phyloP scores from a whole-genome alignment of 2,113 vertebrate genomes.

The Phrynosoma platyrhinos region DNA sequence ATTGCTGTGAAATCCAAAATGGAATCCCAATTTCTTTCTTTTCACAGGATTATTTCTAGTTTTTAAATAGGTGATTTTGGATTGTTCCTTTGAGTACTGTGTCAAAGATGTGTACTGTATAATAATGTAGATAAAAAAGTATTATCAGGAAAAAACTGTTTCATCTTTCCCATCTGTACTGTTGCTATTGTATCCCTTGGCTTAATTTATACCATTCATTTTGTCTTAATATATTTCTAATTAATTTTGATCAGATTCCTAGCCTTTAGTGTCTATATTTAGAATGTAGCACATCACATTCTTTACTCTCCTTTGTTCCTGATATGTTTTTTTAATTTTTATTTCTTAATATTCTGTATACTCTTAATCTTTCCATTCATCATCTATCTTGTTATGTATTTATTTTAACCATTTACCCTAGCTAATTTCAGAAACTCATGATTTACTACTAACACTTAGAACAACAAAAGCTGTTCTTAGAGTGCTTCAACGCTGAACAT shows the following conservation, averaged over 20 bases:
- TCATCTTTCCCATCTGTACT: neutral
- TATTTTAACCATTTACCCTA: neutral
- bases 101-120: neutral
- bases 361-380: neutral
- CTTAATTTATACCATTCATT: neutral
- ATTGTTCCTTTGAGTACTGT: neutral
- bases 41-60: neutral
- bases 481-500: neutral
- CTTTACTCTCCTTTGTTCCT: neutral
- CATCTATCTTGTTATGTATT: conserved; percentile 15
- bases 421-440: neutral
- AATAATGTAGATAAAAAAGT: neutral
- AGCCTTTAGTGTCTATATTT: conserved; percentile 11
- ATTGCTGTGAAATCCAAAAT: neutral
- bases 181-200: fast-evolving
- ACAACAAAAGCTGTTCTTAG: neutral
- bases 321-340: conserved; percentile 5
- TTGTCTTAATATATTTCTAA: neutral
- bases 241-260: neutral
- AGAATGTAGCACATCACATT: fast-evolving
- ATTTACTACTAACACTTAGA: neutral
- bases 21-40: neutral
- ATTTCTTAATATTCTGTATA: conserved; percentile 16
- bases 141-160: neutral
- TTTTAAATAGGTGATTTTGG: neutral